Evolutionary conservation across 2,797 vertebrate species (phyloP), one percentile per base, ranked within the genome.

Genomic region (Macropodus opercularis): DNA sequence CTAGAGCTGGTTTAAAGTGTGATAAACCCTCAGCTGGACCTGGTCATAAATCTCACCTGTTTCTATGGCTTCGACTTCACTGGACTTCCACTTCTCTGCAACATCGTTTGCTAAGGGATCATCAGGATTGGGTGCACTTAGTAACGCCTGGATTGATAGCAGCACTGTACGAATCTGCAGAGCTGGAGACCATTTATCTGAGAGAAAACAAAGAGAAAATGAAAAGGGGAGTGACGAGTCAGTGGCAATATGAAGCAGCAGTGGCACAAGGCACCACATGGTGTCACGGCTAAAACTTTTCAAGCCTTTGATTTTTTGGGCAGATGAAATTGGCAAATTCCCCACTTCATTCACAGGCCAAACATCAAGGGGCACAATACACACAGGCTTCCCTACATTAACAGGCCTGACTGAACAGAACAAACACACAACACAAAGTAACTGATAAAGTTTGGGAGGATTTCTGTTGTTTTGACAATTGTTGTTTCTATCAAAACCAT

Each of bases 181-280:
- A 80, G 96, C 97, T 80, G 97, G 97, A 39, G 96, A 99, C 96
- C 97, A 99, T 87, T 99, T 99, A 94, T 99, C 97, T 99, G 83
- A n/a, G 21, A 26, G 10, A 4, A 22, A 22, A 13, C 29, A 40
- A 44, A 3, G 0, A 43, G 2, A 1, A 41, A 29, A 0, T 0
- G 9, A 31, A 2, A 39, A 40, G 18, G 44, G 34, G 29, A 34
- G 27, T 42, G 29, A 42, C 48, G 48, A 57, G 52, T 50, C 32
- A 44, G 29, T 11, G 19, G 18, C 55, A 36, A 50, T 19, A 19
- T 27, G 43, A 29, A 23, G 34, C 9, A 14, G 22, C 17, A 19
- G 48, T 15, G 27, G 42, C 27, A 54, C 18, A 42, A 54, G 66
- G 47, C 29, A 53, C 46, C 56, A 51, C 19, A 48, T 23, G 52